Conservation (phyloP, 1,140 invertebrate species). For the Listronotus oregonensis region DNA sequence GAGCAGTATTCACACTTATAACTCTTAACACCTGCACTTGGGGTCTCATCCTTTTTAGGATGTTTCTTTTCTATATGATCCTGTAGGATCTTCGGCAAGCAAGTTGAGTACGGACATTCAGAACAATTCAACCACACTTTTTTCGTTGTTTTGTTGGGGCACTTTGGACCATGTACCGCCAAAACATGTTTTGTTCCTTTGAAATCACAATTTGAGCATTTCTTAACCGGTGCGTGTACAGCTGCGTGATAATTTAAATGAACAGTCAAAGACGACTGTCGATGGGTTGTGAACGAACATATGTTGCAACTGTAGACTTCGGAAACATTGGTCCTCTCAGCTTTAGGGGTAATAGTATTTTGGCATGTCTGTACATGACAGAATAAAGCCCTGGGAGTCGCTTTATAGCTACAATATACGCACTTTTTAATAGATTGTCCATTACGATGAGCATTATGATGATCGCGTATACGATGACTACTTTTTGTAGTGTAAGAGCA, state of each 20-base stretch:
- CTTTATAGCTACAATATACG: conserved; percentile 3
- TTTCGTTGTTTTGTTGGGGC: background rate
- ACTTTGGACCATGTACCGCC: no score
- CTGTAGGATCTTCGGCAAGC: background rate
- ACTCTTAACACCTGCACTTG: background rate
- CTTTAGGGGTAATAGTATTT: background rate
- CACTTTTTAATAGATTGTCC: background rate
- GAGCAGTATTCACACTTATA: conserved; percentile 21
- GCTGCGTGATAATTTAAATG: no score
- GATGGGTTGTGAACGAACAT: no score
- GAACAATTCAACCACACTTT: conserved; percentile 7
- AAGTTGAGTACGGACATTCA: conserved; percentile 11
- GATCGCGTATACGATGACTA: background rate
- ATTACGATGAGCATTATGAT: background rate
- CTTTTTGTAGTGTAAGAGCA: background rate
- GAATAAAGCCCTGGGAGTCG: background rate
- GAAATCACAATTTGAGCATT: no score
- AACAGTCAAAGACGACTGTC: no score
- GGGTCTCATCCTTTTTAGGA: background rate
- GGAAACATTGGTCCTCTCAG: background rate
- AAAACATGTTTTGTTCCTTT: no score
- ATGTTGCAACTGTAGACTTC: no score
- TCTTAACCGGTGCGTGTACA: no score
- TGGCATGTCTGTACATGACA: background rate
- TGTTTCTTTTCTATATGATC: background rate